Evolutionary conservation across 2,797 vertebrate species (phyloP), one percentile per base, ranked within the genome.

Genomic region (Cuniculus paca): DNA sequence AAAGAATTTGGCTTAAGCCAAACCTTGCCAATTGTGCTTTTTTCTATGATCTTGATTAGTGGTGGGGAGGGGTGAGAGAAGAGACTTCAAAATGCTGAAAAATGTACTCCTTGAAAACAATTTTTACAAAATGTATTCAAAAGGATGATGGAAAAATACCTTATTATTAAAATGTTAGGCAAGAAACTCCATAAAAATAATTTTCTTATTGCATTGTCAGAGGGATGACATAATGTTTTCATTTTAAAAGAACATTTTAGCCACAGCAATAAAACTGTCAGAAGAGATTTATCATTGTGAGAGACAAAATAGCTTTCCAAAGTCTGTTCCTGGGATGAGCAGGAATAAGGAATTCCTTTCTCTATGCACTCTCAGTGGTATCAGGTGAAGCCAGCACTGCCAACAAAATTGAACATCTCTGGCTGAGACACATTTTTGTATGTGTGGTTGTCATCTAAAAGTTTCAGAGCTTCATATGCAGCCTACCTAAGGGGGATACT

Each of bases 141-240:
- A 68, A 93, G 48, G 31, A 31, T 96, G 86, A 72, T 92, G 77
- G 48, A 77, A 96, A 97, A 94, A 81, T 82, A 80, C 52, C 19
- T 88, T 60, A 74, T 82, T 88, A 86, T 96, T 91, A 84, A 92
- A 91, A 94, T 50, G 61, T n/a, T 56, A 42, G 79, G 70, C 70
- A 94, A 89, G 36, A 88, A 86, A 89, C 87, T 19, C 75, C 81
- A 91, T 63, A 31, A 56, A 89, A 96, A 86, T 58, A 78, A 85
- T 79, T 72, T 96, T 88, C 79, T 95, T 48, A 86, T 60, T 92
- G 60, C 88, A 36, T 95, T 95, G n/a, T 93, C 91, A 80, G 68
- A 94, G 94, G 42, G 70, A 96, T 96, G 89, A 93, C 78, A 74
- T 97, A 63, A 97, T 95, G 80, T 81, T 96, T 97, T 96, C 68